A percentile compares a stretch with the other conserved stretches of the same genome.
These are phyloP conservation scores for Peromyscus polionotus DNA, from an alignment of 2,113 vertebrate genomes.

Conservation along the genomic window DNA sequence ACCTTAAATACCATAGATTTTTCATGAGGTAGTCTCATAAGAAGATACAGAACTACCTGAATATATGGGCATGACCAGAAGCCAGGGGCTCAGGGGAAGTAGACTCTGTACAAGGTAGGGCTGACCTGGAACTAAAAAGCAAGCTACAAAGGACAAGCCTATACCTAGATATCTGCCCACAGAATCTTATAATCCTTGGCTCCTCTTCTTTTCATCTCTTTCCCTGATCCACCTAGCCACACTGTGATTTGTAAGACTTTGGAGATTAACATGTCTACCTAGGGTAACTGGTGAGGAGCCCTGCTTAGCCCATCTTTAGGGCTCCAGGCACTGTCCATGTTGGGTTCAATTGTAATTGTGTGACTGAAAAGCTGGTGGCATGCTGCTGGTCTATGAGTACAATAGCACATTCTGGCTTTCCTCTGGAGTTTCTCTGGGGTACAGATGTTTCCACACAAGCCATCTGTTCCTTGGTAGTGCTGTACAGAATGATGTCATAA, in stretches of 20 bases:
- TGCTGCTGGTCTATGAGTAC: background rate
- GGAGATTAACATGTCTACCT: fast-evolving
- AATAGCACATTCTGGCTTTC: background rate
- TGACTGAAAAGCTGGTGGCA: background rate
- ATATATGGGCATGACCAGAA: background rate
- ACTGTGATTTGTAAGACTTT: background rate
- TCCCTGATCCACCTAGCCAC: background rate
- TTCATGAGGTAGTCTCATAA: fast-evolving
- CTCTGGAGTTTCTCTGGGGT: slow-evolving; percentile 45
- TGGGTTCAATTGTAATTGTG: fast-evolving
- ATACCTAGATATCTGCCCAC: fast-evolving
- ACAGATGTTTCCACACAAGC: slow-evolving; percentile 68
- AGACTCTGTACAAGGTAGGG: background rate
- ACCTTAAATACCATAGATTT: background rate
- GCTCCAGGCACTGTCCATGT: background rate
- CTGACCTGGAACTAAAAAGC: background rate
- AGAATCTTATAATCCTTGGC: fast-evolving
- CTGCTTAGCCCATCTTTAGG: background rate
- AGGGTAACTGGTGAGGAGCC: background rate
- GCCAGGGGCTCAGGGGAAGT: fast-evolving
- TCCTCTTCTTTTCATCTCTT: background rate
- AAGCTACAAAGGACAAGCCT: too few relatives aligned
- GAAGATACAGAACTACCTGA: fast-evolving
- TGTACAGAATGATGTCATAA: background rate
- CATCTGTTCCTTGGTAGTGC: slow-evolving; percentile 58